phyloP scores from a whole-genome alignment of 2,797 vertebrate genomes.

The Neopelma chrysocephalum region DNA sequence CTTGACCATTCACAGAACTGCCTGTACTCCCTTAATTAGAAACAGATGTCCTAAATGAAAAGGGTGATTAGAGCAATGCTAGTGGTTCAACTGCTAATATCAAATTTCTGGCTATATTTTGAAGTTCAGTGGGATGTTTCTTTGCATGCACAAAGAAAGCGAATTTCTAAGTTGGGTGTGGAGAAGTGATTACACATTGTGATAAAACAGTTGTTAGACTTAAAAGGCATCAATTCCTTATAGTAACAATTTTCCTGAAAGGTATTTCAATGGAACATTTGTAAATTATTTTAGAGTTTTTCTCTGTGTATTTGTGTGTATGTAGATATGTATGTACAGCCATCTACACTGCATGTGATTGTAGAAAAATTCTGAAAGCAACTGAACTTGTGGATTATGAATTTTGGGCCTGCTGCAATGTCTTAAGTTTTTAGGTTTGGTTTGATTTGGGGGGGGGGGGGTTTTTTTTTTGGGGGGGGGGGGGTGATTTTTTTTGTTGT shows the following conservation, averaged over 20 bases:
- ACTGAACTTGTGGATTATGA: neutral
- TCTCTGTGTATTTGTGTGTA: neutral
- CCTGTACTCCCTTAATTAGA: neutral
- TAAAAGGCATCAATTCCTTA: neutral
- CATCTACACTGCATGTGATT: neutral
- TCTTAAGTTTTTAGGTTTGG: neutral
- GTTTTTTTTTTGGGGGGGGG: too few relatives aligned
- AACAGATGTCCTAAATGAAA: conserved; percentile 47
- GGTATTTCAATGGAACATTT: neutral
- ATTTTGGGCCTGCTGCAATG: neutral
- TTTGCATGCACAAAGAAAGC: neutral
- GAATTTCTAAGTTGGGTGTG: neutral
- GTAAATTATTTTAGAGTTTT: neutral
- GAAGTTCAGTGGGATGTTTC: neutral
- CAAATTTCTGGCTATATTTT: neutral
- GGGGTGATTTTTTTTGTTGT: too few relatives aligned
- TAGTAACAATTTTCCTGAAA: neutral
- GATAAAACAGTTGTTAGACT: neutral
- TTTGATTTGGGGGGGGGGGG: neutral
- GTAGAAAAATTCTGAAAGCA: neutral
- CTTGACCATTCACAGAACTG: neutral
- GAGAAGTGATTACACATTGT: neutral
- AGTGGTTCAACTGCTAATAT: neutral
- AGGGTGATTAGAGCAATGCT: neutral
- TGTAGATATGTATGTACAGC: neutral